Percentiles rank a stretch among this genome's conserved stretches.
These are phyloP conservation scores for Lasioglossum villosulum DNA, from an alignment of 2,888 invertebrate genomes.

Conservation along the genomic window DNA sequence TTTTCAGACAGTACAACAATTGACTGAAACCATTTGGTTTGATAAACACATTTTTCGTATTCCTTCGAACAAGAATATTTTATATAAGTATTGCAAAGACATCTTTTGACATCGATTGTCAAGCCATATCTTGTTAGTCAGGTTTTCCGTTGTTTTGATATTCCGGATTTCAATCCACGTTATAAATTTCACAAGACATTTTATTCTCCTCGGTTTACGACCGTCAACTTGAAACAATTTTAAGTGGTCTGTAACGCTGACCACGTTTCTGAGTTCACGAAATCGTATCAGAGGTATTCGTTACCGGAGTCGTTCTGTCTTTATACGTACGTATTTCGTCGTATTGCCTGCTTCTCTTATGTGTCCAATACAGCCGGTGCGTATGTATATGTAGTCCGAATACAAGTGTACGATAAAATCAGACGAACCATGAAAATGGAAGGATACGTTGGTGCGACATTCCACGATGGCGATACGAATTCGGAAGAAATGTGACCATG, in stretches of 20 bases:
- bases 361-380: background rate
- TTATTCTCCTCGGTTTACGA: background rate
- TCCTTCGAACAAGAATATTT: background rate
- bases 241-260: slow-evolving; percentile 12
- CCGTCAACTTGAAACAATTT: slow-evolving; percentile 18
- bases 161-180: background rate
- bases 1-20: too few relatives aligned
- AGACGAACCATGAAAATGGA: slow-evolving; percentile 6
- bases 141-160: background rate
- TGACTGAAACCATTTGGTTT: too few relatives aligned
- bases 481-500: background rate
- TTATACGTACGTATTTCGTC: background rate
- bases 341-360: slow-evolving; percentile 13
- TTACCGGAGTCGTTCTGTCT: slow-evolving; percentile 15
- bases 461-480: background rate
- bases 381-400: background rate
- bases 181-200: background rate
- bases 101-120: background rate
- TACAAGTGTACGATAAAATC: slow-evolving; percentile 32
- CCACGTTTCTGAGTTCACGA: slow-evolving; percentile 12
- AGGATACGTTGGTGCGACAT: background rate
- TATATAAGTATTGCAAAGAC: too few relatives aligned
- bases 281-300: slow-evolving; percentile 34
- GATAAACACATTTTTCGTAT: too few relatives aligned
- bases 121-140: background rate